Percentiles rank a stretch among this genome's conserved stretches.
Conservation (phyloP, 1,140 invertebrate genomes). For the Sitobion miscanthi region DNA sequence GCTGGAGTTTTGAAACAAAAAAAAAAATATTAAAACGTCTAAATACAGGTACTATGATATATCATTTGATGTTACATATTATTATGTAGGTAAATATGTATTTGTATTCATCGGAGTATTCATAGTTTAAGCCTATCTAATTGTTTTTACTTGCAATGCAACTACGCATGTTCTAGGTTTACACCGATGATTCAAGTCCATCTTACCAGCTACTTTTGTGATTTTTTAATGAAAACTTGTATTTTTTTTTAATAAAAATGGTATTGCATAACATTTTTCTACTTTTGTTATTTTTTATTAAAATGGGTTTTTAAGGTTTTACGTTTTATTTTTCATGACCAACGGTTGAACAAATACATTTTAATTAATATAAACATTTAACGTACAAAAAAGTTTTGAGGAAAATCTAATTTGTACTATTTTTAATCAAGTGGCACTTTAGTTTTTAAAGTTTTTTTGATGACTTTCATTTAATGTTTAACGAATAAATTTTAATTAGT, state of each 20-base stretch:
- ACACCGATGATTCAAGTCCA: not conserved
- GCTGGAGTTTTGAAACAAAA: not conserved
- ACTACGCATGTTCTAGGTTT: not conserved
- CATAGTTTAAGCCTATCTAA: not conserved
- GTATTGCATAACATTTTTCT: not conserved
- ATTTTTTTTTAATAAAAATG: not conserved
- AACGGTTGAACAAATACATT: not conserved
- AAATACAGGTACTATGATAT: not conserved
- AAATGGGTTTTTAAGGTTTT: not conserved
- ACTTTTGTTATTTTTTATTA: not conserved
- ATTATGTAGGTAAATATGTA: not conserved
- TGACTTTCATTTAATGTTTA: not conserved
- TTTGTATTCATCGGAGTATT: not conserved
- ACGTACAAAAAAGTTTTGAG: too few species aligned
- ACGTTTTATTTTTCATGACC: not conserved
- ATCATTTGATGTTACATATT: not conserved
- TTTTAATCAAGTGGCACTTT: too few species aligned
- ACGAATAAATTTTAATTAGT: not conserved
- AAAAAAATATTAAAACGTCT: not conserved
- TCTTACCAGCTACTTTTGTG: not conserved
- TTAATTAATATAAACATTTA: not conserved
- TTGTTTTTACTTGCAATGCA: not conserved
- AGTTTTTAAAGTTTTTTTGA: not conserved
- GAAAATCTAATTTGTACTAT: too few species aligned
- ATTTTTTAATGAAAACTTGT: not conserved